Conservation (phyloP, 2,797 vertebrate species). For the Sternotherus odoratus region DNA sequence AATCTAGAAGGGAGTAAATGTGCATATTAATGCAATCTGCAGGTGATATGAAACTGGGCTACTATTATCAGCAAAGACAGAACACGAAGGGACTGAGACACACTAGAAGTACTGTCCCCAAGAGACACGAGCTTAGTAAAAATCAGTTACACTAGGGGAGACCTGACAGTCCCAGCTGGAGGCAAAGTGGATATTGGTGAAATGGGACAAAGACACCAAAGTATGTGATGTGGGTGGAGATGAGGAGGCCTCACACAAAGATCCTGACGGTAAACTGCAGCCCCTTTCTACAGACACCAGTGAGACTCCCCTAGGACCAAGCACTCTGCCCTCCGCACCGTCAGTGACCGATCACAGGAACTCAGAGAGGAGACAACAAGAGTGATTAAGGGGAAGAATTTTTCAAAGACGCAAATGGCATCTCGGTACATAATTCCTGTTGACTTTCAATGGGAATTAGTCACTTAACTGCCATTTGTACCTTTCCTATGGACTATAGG, state of each 20-base stretch:
- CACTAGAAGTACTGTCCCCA: neutral
- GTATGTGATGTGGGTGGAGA: neutral
- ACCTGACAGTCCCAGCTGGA: neutral
- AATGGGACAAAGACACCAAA: neutral
- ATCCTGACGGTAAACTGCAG: neutral
- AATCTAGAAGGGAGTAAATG: slow-evolving; percentile 32
- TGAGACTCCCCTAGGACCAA: neutral
- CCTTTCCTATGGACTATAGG: slow-evolving; percentile 12
- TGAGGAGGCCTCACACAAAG: neutral
- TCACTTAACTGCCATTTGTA: neutral
- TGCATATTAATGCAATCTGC: neutral
- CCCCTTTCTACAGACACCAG: neutral
- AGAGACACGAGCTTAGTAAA: neutral
- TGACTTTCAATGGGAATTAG: slow-evolving; percentile 58
- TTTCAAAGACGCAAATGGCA: slow-evolving; percentile 61
- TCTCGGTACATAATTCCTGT: slow-evolving; percentile 66
- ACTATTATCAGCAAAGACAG: neutral
- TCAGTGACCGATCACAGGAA: neutral
- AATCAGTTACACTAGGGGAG: neutral
- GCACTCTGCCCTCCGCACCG: neutral
- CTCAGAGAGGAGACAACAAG: neutral
- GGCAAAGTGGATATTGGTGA: neutral
- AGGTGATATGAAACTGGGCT: neutral
- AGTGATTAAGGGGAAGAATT: slow-evolving; percentile 35
- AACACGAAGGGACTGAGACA: too few species aligned